phyloP scores from a whole-genome alignment of 2,797 vertebrate genomes.

The Ficedula albicollis region DNA sequence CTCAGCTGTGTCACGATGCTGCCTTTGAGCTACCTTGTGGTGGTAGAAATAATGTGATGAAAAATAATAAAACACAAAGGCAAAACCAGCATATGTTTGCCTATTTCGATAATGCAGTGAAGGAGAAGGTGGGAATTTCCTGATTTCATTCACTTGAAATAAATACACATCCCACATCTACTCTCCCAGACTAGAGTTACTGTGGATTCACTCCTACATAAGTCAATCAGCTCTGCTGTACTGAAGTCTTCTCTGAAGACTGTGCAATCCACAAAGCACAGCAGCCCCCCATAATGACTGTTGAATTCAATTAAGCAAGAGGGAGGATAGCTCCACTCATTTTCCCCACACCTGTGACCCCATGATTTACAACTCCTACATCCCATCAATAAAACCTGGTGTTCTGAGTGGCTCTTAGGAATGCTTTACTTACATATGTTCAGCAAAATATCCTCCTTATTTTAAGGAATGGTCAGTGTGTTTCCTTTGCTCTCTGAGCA shows the following conservation, averaged over 20 bases:
- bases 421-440: neutral
- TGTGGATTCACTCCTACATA: neutral
- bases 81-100: neutral
- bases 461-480: neutral
- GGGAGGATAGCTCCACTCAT: neutral
- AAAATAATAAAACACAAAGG: neutral
- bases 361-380: accelerated
- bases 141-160: neutral
- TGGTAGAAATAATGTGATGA: neutral
- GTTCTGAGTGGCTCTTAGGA: neutral
- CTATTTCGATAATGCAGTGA: neutral
- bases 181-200: neutral
- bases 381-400: neutral
- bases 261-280: neutral
- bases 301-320: neutral
- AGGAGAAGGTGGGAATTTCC: neutral
- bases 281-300: neutral
- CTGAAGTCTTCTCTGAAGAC: neutral
- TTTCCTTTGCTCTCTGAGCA: neutral
- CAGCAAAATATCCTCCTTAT: neutral
- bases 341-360: too few relatives aligned
- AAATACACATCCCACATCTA: neutral
- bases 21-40: neutral
- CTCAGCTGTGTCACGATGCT: neutral
- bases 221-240: neutral